phyloP scores from a whole-genome alignment of 30 jellyfish, hydroid and myxozoan species.

The Hydra vulgaris region DNA sequence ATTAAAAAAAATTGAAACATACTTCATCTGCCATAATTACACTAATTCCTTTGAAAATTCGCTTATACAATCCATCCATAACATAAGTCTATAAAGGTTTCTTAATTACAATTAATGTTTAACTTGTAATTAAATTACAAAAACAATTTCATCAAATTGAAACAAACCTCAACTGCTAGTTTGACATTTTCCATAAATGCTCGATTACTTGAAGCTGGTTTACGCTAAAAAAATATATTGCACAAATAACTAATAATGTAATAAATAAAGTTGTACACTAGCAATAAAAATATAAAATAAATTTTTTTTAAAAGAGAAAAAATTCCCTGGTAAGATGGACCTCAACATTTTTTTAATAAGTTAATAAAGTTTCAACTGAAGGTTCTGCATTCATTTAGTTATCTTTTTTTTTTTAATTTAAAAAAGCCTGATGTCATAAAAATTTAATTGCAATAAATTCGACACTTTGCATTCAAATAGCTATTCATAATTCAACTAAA shows the following conservation, averaged over 20 bases:
- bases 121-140: neutral
- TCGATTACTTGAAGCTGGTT: conserved; percentile 70
- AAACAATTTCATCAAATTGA: conserved; percentile 1
- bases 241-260: too few relatives aligned
- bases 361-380: too few relatives aligned
- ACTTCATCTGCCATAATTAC: conserved; percentile 77
- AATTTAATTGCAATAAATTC: too few relatives aligned
- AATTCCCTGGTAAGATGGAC: too few relatives aligned
- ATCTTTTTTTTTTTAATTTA: too few relatives aligned
- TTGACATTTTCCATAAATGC: conserved; percentile 72
- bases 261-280: neutral
- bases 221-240: conserved; percentile 39
- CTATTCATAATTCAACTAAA: too few relatives aligned
- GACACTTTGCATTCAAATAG: too few relatives aligned
- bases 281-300: conserved; percentile 1
- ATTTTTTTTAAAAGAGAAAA: too few relatives aligned
- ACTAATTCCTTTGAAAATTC: conserved; percentile 77
- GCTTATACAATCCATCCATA: conserved; percentile 66
- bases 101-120: neutral
- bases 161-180: conserved; percentile 87
- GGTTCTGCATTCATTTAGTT: too few relatives aligned
- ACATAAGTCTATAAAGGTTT: conserved; percentile 57
- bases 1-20: neutral
- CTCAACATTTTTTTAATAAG: too few relatives aligned
- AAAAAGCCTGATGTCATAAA: too few relatives aligned